Base-by-base conservation (phyloP, 2,888 invertebrate species). In the Sycophila texana region DNA sequence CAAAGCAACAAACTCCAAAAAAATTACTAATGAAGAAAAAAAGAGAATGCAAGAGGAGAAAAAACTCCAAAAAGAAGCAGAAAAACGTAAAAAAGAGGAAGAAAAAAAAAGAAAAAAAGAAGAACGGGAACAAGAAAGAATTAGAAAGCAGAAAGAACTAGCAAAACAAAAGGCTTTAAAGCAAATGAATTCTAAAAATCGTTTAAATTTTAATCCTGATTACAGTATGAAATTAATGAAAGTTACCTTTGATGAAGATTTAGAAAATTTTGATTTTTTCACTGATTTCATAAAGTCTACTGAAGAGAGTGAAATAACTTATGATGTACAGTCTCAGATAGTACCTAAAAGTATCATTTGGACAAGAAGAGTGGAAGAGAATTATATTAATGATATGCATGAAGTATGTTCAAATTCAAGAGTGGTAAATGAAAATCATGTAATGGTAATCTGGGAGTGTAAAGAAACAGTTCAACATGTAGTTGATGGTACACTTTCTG, bases 271-370 rank as follows among this genome's bases (percentile, higher is more conserved):
- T 30, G 49, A 49, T 18, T 86, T 83, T 72, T 81, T 80, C 4
- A 74, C 79, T 16, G 85, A 88, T 60, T 85, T 92, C 68, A 82
- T 87, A 26, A 83, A 81, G 10, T 73, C 83, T 14, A 84, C 92
- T 60, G 77, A 86, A 75, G 84, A 84, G 30, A 82, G 84, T 16
- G 86, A 88, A 47, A 83, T 91, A 51, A 83, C 83, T 22, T 91
- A 86, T 81, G 85, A 83, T 70, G 70, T 88, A 10, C 81, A 84
- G 13, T 84, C 87, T 14, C 89, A 91, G 83, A 66, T 87, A 26
- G 83, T 91, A 76, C 86, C 91, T 18, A 88, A 88, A 67, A 87
- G 90, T 70, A 87, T 92, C 53, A 88, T 88, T 1, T 92, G 92
- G 92, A 90, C 81, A 26, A 87, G 91, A 84, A 87, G 81, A 47